Percentiles rank a stretch among this genome's conserved stretches.
These are phyloP conservation scores for Batillaria attramentaria DNA, from an alignment of 1,140 invertebrate species.

Conservation along the genomic window DNA sequence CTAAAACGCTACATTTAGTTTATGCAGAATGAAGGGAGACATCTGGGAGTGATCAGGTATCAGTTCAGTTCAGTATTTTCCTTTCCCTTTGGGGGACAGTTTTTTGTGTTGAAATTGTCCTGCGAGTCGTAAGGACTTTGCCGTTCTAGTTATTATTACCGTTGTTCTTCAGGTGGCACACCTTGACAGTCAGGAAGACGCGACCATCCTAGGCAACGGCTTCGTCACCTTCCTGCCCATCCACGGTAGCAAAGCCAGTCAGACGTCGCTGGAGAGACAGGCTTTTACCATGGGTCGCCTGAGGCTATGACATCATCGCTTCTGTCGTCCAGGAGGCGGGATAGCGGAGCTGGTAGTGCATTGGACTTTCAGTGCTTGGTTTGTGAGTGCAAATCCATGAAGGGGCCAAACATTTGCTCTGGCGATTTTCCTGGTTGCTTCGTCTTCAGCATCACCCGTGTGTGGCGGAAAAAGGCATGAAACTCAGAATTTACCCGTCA, in stretches of 20 bases:
- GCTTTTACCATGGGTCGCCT: conserved; percentile 3
- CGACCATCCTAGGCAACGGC: conserved; percentile 23
- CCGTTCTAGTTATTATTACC: neutral
- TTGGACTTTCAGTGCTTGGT: too few species aligned
- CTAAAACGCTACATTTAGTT: neutral
- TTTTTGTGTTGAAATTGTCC: neutral
- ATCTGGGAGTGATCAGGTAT: neutral
- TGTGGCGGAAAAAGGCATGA: too few species aligned
- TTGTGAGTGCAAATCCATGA: too few species aligned
- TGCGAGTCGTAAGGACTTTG: neutral
- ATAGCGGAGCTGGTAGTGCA: too few species aligned
- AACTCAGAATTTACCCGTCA: too few species aligned
- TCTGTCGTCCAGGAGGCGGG: too few species aligned
- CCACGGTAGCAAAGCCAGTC: conserved; percentile 15
- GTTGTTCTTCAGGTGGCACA: conserved; percentile 26
- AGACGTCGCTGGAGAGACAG: neutral
- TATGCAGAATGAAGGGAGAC: neutral
- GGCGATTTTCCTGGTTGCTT: too few species aligned
- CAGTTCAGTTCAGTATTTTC: neutral
- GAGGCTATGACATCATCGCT: too few species aligned
- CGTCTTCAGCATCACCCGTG: too few species aligned
- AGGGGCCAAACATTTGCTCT: too few species aligned
- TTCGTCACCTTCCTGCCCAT: conserved; percentile 35
- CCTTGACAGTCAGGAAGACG: conserved; percentile 24
- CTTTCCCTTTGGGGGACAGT: neutral